Percentiles rank a stretch among this genome's conserved stretches.
These are phyloP conservation scores for Oryzias celebensis DNA, from an alignment of 2,113 vertebrate genomes.

Conservation along the genomic window DNA sequence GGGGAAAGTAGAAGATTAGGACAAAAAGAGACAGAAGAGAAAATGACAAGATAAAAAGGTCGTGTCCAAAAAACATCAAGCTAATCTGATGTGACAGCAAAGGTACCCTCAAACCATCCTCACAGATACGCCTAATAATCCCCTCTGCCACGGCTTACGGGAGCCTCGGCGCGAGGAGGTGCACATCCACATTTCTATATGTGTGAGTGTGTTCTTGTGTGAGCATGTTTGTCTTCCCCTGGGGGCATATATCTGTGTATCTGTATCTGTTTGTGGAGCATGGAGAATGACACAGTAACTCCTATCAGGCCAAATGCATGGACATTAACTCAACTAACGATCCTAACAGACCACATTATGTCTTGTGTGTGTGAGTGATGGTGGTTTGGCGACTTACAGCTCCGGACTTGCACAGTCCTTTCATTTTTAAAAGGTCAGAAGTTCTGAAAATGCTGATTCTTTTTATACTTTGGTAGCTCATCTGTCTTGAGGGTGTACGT, in stretches of 20 bases:
- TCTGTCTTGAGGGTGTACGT: conserved; percentile 11
- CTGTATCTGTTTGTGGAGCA: conserved; percentile 49
- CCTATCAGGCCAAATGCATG: conserved; percentile 54
- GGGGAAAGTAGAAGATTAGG: conserved; percentile 1
- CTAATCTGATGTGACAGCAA: conserved; percentile 69
- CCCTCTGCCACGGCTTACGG: conserved; percentile 45
- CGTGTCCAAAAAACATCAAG: conserved; percentile 37
- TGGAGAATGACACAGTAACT: conserved; percentile 60
- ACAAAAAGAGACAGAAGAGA: conserved; percentile 4
- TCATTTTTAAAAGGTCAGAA: conserved; percentile 38
- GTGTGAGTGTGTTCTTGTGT: conserved; percentile 2
- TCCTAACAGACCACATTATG: conserved; percentile 59
- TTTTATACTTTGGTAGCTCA: conserved; percentile 19
- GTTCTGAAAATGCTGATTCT: conserved; percentile 15
- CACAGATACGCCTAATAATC: conserved; percentile 53
- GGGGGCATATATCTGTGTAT: conserved; percentile 55
- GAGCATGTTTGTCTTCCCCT: conserved; percentile 25
- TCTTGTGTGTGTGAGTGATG: conserved; percentile 1
- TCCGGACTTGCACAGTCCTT: conserved; percentile 5
- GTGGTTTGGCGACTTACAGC: conserved; percentile 22
- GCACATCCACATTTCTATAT: conserved; percentile 28
- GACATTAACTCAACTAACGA: conserved; percentile 74
- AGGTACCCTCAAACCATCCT: conserved; percentile 47
- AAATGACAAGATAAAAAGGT: conserved; percentile 12
- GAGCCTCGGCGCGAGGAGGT: conserved; percentile 27